These are phyloP conservation scores for Volucella zonaria DNA, from an alignment of 2,888 invertebrate genomes.

Conservation along the genomic window DNA sequence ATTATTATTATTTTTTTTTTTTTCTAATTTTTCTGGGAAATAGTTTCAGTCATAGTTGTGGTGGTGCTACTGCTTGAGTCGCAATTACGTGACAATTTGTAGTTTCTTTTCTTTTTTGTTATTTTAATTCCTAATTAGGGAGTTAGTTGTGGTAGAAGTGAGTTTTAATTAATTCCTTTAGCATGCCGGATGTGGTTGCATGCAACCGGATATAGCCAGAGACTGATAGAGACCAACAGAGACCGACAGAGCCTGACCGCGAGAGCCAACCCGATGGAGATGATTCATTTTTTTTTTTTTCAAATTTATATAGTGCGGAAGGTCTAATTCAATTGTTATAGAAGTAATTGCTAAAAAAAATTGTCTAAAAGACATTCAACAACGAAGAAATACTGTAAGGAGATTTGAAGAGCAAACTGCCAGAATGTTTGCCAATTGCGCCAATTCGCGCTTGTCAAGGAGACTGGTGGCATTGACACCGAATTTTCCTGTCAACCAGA, in stretches of 20 bases:
- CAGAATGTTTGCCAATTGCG: too few relatives aligned
- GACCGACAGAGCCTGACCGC: too few relatives aligned
- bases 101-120: conserved; percentile 1
- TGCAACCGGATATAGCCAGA: conserved; percentile 32
- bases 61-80: conserved; percentile 16
- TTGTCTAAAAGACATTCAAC: too few relatives aligned
- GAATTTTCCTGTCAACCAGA: too few relatives aligned
- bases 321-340: too few relatives aligned
- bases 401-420: too few relatives aligned
- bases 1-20: neutral
- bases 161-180: neutral
- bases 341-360: too few relatives aligned
- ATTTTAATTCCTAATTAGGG: neutral
- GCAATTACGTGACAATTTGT: conserved; percentile 48
- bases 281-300: conserved; percentile 15
- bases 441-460: too few relatives aligned
- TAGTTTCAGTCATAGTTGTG: conserved; percentile 24
- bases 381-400: too few relatives aligned
- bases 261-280: neutral
- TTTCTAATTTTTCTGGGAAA: conserved; percentile 15
- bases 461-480: too few relatives aligned
- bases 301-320: too few relatives aligned
- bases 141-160: conserved; percentile 1
- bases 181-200: conserved; percentile 41
- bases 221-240: too few relatives aligned